Conservation (phyloP, 1,140 invertebrate genomes). For the Drosophila lini region DNA sequence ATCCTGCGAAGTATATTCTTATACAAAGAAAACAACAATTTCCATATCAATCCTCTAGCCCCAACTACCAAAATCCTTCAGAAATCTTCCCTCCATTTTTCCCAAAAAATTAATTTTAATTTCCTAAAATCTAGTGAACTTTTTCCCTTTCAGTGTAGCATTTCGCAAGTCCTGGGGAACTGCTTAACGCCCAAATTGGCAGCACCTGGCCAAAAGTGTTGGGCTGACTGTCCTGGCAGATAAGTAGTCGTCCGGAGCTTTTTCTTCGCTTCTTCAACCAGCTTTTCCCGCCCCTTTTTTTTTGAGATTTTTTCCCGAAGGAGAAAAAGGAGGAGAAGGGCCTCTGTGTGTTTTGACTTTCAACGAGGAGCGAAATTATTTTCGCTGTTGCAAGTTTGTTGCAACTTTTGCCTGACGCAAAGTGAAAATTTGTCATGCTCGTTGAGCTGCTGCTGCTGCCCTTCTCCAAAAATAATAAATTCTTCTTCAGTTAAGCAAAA, state of each 20-base stretch:
- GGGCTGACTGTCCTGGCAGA: slow-evolving; percentile 58
- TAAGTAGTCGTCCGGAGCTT: slow-evolving; percentile 65
- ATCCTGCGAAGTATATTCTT: too few species aligned
- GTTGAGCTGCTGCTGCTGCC: slow-evolving; percentile 50
- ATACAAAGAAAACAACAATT: neutral
- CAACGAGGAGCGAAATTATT: slow-evolving; percentile 64
- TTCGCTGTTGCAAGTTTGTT: slow-evolving; percentile 76
- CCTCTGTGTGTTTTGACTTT: slow-evolving; percentile 51
- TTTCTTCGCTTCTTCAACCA: slow-evolving; percentile 14
- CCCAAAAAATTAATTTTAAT: neutral
- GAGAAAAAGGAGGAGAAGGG: neutral
- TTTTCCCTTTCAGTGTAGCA: neutral
- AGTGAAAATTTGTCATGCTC: slow-evolving; percentile 81
- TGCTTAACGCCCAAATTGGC: slow-evolving; percentile 77
- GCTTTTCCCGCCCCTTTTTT: slow-evolving; percentile 24
- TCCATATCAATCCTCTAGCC: rapidly evolving
- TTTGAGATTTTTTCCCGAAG: slow-evolving; percentile 8
- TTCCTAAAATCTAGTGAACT: rapidly evolving
- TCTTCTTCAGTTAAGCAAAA: slow-evolving; percentile 72
- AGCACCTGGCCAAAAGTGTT: slow-evolving; percentile 75
- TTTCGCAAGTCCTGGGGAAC: slow-evolving; percentile 48
- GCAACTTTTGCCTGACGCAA: slow-evolving; percentile 71
- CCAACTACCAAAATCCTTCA: neutral
- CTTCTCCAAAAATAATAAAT: slow-evolving; percentile 72
- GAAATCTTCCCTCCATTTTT: neutral